Evolutionary conservation across 1,140 invertebrate genomes (phyloP), one percentile per base, ranked within the genome.

Genomic region (Luehdorfia chinensis): DNA sequence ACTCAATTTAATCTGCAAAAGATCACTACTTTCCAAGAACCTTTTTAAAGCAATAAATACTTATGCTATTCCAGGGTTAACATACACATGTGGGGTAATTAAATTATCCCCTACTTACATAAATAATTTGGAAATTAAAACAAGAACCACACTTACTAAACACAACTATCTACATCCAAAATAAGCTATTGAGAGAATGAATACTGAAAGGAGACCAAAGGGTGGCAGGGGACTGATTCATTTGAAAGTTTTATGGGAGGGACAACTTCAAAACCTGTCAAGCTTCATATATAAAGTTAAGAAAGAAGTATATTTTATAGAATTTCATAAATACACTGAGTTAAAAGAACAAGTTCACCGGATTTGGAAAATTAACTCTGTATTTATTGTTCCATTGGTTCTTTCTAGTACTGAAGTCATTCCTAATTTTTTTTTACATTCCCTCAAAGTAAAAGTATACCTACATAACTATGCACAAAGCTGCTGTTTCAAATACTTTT

Each of bases 1-100:
- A 36, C 12, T 55, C 30, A 48, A 55, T 23, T 6, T n/a, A 12
- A 30, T 60, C 3, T 55, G 37, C 19, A 55, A 46, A 28, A 16
- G 21, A 23, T 34, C 50, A 25, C 19, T 55, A 18, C 27, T 30
- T 27, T 21, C 18, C 28, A 45, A 39, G 43, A 57, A 57, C 27
- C 11, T 46, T 0, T 18, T 55, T 7, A 57, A 57, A 51, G 54
- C 59, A 5, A 61, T 57, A 16, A 61, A 61, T 27, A 61, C 58
- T 1, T 61, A 44, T 16, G 58, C 59, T 7, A 61, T 61, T 4
- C 59, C 59, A 2, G 37, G 55, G 4, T 11, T 63, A 12, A 63
- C 51, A 15, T 59, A 64, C 19, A 51, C 56, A 4, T 64, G 59
- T 27, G 54, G 50, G 1, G 18, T 55, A 6, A 33, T 57, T n/a